Evolutionary conservation across 2,797 vertebrate species (phyloP), one percentile per base, ranked within the genome.

Genomic region (Philypnodon macrostomus): DNA sequence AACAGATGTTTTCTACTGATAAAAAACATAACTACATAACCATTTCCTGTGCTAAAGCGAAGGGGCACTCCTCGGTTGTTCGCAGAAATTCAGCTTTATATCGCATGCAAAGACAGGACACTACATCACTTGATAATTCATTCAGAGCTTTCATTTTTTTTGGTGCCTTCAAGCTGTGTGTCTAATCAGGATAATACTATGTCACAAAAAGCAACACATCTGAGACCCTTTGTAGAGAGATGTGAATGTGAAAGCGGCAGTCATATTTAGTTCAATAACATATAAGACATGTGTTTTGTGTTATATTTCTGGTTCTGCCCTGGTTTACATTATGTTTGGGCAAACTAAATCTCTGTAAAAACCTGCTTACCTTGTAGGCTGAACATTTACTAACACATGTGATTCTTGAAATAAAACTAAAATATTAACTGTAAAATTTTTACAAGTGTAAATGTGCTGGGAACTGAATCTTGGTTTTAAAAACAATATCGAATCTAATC

Each of bases 41-140:
- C 33, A 37, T 47, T 70, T 75, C 63, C 60, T 71, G 45, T 73
- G 19, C 48, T 33, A 71, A 60, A 37, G 67, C 21, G 32, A 73
- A 67, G 42, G 65, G 46, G 23, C 47, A 53, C 33, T 40, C 27
- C 32, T 38, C 6, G n/a, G n/a, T n/a, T n/a, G n/a, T n/a, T 29
- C 32, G 41, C 39, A 58, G 13, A 57, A 35, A 17, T 8, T 36
- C 21, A 27, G n/a, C n/a, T n/a, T n/a, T n/a, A 7, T n/a, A 27
- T 27, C 24, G 8, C 35, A 37, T 5, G 5, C 26, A 48, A 3
- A 30, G 5, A 54, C 14, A 24, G 16, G 17, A n/a, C 32, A 5
- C 19, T 2, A 30, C 7, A 21, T n/a, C 19, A 19, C 35, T 9
- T 56, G 14, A 54, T 21, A 6, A 23, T 30, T 15, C 31, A 16